Evolutionary conservation across 2,797 vertebrate species (phyloP).

Genomic region (Cetoscarus ocellatus): DNA sequence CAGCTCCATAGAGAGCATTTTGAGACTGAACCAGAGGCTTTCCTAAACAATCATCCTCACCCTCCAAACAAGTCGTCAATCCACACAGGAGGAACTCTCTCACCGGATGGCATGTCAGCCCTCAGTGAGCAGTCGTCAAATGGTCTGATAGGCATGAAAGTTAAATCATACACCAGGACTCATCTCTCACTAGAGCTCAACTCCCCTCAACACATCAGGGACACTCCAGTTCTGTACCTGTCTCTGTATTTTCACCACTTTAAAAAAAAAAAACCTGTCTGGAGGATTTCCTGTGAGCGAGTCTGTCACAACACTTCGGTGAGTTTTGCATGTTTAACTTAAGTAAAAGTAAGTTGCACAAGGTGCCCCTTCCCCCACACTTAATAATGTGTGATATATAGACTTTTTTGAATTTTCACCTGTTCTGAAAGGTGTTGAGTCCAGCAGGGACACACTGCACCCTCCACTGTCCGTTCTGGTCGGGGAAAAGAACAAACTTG

Average conservation of each 20-base stretch:
- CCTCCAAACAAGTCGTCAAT: conserved; percentile 38
- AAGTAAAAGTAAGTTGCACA: neutral
- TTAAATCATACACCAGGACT: conserved; percentile 34
- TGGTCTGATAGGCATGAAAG: conserved; percentile 55
- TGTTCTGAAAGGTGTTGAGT: conserved; percentile 91
- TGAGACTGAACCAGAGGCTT: conserved; percentile 27
- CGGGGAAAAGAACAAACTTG: conserved; percentile 89
- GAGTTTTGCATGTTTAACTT: conserved; percentile 19
- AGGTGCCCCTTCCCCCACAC: neutral
- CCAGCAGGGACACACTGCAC: conserved; percentile 92
- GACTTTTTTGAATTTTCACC: conserved; percentile 75
- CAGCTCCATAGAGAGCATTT: conserved; percentile 33
- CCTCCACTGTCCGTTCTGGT: conserved; percentile 91
- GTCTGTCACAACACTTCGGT: conserved; percentile 24
- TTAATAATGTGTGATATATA: neutral
- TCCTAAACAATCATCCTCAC: conserved; percentile 20
- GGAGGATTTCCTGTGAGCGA: conserved; percentile 13
- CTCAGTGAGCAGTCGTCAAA: conserved; percentile 53
- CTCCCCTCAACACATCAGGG: conserved; percentile 24
- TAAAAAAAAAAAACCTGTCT: conserved; percentile 3
- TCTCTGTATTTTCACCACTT: neutral
- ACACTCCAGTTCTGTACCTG: conserved; percentile 30
- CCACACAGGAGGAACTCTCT: conserved; percentile 34
- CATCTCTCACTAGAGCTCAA: conserved; percentile 35
- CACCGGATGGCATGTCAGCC: conserved; percentile 30